Evolutionary conservation across 2,113 vertebrate genomes (phyloP), one percentile per base, ranked within the genome.

Genomic region (Micronycteris hirsuta): DNA sequence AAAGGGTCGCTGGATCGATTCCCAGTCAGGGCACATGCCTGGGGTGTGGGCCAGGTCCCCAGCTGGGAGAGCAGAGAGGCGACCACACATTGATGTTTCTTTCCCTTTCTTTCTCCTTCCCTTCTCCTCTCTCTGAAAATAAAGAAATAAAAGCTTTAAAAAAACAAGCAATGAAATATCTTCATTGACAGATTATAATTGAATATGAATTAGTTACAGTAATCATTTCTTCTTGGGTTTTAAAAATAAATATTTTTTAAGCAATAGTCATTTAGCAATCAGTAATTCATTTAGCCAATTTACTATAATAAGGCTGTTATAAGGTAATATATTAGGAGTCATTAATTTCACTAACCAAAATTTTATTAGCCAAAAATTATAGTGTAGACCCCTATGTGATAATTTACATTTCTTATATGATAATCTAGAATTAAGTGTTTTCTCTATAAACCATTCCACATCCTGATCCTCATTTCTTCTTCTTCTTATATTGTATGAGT

Each of bases 211-310:
- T 96, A 96, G 95, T 93, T 86, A 68, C 14, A 96, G 86, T 73
- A 95, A 78, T 96, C 92, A 93, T 89, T 26, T 95, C 31, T 93
- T 45, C 47, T 97, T 54, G 84, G 24, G 20, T 91, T 80, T 86
- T 87, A 83, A 96, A 97, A 87, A 76, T 14, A 38, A 95, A 78
- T 83, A 49, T 74, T 97, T 94, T 38, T 82, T 97, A 95, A 95
- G 15, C n/a, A 36, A 54, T 33, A 76, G n/a, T 97, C 83, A 80
- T 71, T 89, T 90, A 93, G 80, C 74, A 61, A 73, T 80, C 52
- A 92, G 36, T 68, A 76, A 78, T 96, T 97, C 61, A 92, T 16
- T 86, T 38, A 95, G 13, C n/a, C 71, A 89, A 1, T 24, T 85
- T 97, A 63, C 45, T 90, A 38, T 90, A 49, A 89, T 74, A 95